These are phyloP conservation scores for Actinia equina DNA, from an alignment of 64 coral and sea anemone species.

Conservation along the genomic window DNA sequence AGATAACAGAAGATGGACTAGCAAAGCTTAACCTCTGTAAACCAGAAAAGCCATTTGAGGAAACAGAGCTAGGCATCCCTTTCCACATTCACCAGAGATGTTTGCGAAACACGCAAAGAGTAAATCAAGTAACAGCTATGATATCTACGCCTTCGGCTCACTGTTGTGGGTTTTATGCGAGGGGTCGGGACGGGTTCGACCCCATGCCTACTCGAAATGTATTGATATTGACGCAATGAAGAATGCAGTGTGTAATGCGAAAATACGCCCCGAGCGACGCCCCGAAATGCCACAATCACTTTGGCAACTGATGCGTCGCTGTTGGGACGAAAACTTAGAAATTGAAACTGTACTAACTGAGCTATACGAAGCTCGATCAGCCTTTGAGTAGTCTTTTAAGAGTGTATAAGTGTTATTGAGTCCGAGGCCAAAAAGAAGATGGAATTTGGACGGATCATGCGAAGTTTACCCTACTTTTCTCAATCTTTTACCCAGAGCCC, in stretches of 20 bases:
- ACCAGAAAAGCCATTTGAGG: constrained; percentile 49
- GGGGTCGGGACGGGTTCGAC: constrained; percentile 27
- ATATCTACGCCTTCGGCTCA: constrained; percentile 60
- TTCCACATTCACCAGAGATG: constrained; percentile 73
- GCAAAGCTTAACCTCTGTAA: constrained; percentile 63
- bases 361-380: background rate
- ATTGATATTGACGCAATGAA: constrained; percentile 19
- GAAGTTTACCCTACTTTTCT: too few relatives aligned
- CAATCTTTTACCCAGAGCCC: too few relatives aligned
- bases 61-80: constrained; percentile 32
- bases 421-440: too few relatives aligned
- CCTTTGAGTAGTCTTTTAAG: background rate
- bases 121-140: constrained; percentile 24
- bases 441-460: too few relatives aligned
- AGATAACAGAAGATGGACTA: constrained; percentile 40
- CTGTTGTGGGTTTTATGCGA: constrained; percentile 51
- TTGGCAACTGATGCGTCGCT: constrained; percentile 36
- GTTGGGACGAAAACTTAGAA: constrained; percentile 21
- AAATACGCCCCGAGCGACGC: constrained; percentile 21
- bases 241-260: background rate
- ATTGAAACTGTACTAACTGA: background rate
- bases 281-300: constrained; percentile 28
- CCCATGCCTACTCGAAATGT: constrained; percentile 13
- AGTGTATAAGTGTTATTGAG: too few relatives aligned
- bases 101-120: constrained; percentile 10